Evolutionary conservation across 1,140 invertebrate genomes (phyloP), one percentile per base, ranked within the genome.

Genomic region (Cyphomyrmex costatus): DNA sequence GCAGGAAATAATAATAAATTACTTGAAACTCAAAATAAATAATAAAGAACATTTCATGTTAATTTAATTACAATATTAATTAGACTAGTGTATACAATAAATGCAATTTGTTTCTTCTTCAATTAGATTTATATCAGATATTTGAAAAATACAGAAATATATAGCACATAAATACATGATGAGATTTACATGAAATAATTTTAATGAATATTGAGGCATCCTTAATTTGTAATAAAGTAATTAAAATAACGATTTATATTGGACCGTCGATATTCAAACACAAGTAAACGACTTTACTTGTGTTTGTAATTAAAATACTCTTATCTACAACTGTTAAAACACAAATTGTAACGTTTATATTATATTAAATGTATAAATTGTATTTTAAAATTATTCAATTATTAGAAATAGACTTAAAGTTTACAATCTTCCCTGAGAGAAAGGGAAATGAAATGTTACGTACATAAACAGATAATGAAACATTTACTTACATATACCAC

Each of bases 131-230:
- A 76, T 56, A 58, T 5, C 30, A 53, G 3, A 4, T n/a, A 33
- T 73, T 36, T 30, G 16, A 3, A 53, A 33, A 12, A 24, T 58
- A 21, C 14, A 53, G 14, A 76, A 14, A 3, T 1, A 36, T 53
- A 36, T 16, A 58, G 19, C 10, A 49, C 2, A 36, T 36, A 42
- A 58, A 73, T 73, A 33, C 19, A n/a, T 33, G 10, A 53, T 30
- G 3, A n/a, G n/a, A 71, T 71, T 42, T 71, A 71, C 4, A n/a
- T 30, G 24, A 70, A 5, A n/a, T 33, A 19, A 73, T 73, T 53
- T 21, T 73, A 53, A 53, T n/a, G 4, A 73, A 6, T 71, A 51
- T 4, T 14, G 6, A 30, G 24, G 5, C 4, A 30, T 51, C 2
- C 10, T 36, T 58, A 58, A 56, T 36, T 56, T 24, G 42, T 73